These are phyloP conservation scores for Musca domestica DNA, from an alignment of 1,140 invertebrate genomes.

Conservation along the genomic window DNA sequence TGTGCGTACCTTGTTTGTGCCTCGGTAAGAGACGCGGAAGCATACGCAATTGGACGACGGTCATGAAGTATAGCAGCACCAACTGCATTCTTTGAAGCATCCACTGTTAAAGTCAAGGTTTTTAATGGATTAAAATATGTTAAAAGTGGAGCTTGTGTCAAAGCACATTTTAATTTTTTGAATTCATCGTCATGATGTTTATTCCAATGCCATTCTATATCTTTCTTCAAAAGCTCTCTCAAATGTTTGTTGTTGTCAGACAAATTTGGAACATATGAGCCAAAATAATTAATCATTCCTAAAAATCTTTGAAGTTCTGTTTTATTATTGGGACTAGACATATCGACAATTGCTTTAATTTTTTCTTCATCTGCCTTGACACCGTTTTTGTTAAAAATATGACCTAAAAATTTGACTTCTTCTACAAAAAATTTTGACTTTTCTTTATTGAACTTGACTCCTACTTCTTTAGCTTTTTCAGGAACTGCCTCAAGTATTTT, in stretches of 20 bases:
- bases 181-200: constrained; percentile 21
- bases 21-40: constrained; percentile 35
- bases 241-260: constrained; percentile 28
- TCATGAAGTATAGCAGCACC: constrained; percentile 48
- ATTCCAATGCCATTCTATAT: constrained; percentile 23
- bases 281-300: constrained; percentile 38
- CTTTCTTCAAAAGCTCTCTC: not conserved
- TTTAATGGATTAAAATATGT: constrained; percentile 40
- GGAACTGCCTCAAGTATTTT: constrained; percentile 38
- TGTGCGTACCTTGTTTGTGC: constrained; percentile 52
- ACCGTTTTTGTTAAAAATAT: constrained; percentile 27
- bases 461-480: constrained; percentile 26
- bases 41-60: constrained; percentile 42
- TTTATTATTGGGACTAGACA: constrained; percentile 36
- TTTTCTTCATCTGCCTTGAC: constrained; percentile 30
- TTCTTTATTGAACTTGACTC: constrained; percentile 16
- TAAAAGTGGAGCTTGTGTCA: constrained; percentile 43
- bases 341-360: constrained; percentile 34
- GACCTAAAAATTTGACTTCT: constrained; percentile 38
- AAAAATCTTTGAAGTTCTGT: constrained; percentile 39
- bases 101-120: constrained; percentile 40
- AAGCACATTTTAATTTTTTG: constrained; percentile 38
- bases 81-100: constrained; percentile 44
- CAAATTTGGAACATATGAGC: constrained; percentile 33
- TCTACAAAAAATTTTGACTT: constrained; percentile 28